Base-by-base conservation (phyloP, 2,797 vertebrate genomes). In the Poecilia velifera region DNA sequence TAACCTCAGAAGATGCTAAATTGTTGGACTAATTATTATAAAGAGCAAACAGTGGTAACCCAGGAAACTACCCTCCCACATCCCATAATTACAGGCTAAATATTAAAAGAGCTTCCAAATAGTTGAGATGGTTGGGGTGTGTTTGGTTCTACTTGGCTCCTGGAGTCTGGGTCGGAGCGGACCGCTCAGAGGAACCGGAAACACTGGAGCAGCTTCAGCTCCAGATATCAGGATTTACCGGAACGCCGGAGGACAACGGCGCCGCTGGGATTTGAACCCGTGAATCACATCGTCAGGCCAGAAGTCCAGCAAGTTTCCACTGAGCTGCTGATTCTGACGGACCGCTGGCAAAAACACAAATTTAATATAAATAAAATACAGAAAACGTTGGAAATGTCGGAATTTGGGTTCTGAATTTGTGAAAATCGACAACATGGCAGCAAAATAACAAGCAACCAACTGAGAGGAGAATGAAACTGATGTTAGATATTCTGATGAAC, bases 81-180 rank as follows among this genome's bases (percentile, higher is more conserved):
- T 90, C 88, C 89, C 89, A 91, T 89, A 91, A 93, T 91, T 84
- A 86, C n/a, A 25, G 77, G 47, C 73, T 80, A 3, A 0, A 80
- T 88, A 87, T 89, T 85, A 90, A 90, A 85, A 73, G 34, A 70
- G 78, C 55, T 7, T 84, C 66, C 70, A 83, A 79, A 89, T 89
- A 81, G 47, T 83, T 84, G 4, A 76, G 64, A 86, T 88, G 76
- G 10, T 81, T 85, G 70, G 85, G 84, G 78, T 76, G 86, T 55
- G 62, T 89, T 87, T 80, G 77, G 86, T 88, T 73, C 59, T 46
- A 36, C 28, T 66, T 4, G 53, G 43, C 25, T 45, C 46, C 72
- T 64, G 39, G n/a, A 2, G 72, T 22, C 9, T 25, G 57, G 53
- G 68, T 59, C 51, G 47, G 39, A 57, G 31, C 55, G 2, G 43